Evolutionary conservation across 1,140 invertebrate genomes (phyloP).

Genomic region (Ruditapes philippinarum): DNA sequence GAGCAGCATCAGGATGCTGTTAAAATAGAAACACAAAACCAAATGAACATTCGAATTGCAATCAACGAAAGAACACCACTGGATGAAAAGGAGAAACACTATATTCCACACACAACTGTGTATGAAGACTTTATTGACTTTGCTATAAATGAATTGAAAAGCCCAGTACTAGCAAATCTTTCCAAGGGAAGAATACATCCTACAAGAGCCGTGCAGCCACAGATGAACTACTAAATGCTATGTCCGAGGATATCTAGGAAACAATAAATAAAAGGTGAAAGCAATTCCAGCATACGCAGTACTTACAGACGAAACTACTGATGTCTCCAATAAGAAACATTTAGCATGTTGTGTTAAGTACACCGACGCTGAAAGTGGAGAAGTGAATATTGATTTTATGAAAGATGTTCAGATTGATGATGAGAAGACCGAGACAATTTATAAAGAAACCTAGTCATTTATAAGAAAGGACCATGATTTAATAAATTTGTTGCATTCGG

Average conservation of each 20-base stretch:
- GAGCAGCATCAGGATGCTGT: no score
- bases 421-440: slow-evolving; percentile 27
- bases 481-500: slow-evolving; percentile 31
- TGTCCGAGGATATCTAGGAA: not conserved
- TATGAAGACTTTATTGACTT: slow-evolving; percentile 17
- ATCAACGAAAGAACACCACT: no score
- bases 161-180: not conserved
- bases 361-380: not conserved
- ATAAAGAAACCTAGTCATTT: not conserved
- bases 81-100: not conserved
- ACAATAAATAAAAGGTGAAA: not conserved
- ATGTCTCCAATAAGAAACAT: slow-evolving; percentile 19
- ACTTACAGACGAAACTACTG: slow-evolving; percentile 1
- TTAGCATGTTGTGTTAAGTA: slow-evolving; percentile 1
- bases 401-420: slow-evolving; percentile 22
- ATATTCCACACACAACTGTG: slow-evolving; percentile 17
- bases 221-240: not conserved
- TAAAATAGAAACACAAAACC: no score
- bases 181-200: not conserved
- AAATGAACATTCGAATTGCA: no score
- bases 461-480: not conserved
- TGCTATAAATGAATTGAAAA: slow-evolving; percentile 5
- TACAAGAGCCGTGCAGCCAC: not conserved
- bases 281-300: not conserved
- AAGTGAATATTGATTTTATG: slow-evolving; percentile 3